A percentile compares a stretch with the other conserved stretches of the same genome.
Evolutionary conservation across 2,888 invertebrate genomes (phyloP).

Genomic region (Leuctra nigra): DNA sequence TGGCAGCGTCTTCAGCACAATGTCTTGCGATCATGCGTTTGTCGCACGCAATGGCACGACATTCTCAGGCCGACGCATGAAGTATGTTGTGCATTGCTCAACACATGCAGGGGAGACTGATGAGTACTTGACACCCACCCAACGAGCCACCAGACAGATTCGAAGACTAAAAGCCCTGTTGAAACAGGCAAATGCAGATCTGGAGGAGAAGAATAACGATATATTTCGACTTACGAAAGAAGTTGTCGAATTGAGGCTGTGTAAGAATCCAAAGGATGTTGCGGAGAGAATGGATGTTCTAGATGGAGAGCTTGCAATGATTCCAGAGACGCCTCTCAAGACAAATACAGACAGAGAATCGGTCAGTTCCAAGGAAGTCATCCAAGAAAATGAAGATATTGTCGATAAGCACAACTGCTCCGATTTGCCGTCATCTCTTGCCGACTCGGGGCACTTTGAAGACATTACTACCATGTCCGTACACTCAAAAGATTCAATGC

Average conservation of each 20-base stretch:
- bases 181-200: slow-evolving; percentile 64
- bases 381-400: neutral
- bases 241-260: slow-evolving; percentile 71
- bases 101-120: slow-evolving; percentile 69
- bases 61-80: slow-evolving; percentile 61
- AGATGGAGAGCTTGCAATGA: neutral
- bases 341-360: neutral
- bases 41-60: slow-evolving; percentile 69
- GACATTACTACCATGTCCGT: slow-evolving; percentile 70
- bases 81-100: slow-evolving; percentile 80
- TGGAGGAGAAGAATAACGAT: slow-evolving; percentile 76
- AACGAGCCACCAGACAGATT: slow-evolving; percentile 75
- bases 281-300: slow-evolving; percentile 38
- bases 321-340: neutral
- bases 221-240: slow-evolving; percentile 69
- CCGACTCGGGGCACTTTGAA: slow-evolving; percentile 83
- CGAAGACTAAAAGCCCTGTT: slow-evolving; percentile 60
- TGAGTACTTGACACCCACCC: slow-evolving; percentile 83
- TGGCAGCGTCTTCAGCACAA: slow-evolving; percentile 66
- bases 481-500: slow-evolving; percentile 62
- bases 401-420: slow-evolving; percentile 43
- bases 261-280: slow-evolving; percentile 64
- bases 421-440: slow-evolving; percentile 70
- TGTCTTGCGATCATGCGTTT: slow-evolving; percentile 75
- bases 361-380: neutral